Base-by-base conservation (phyloP, 2,113 vertebrate species). In the Epinephelus lanceolatus region DNA sequence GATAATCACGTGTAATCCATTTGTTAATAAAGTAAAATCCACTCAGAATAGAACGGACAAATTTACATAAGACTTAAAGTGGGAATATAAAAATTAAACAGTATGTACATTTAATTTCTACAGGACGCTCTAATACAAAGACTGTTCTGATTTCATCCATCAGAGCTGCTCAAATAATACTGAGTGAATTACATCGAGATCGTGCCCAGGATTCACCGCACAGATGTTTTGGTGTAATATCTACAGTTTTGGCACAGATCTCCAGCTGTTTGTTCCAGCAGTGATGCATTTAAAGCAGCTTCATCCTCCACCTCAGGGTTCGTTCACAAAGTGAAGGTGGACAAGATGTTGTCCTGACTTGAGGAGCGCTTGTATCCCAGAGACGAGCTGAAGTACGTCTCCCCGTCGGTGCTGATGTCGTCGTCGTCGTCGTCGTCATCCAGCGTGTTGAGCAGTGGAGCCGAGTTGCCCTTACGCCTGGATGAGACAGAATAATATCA, bases 381-480 rank as follows among this genome's bases (percentile, higher is more conserved):
- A 0, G 96, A 91, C 0, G 94, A 96, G 89, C 97, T 98, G 67
- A 96, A 98, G 84, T 98, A 96, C 45, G 95, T 97, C 11, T 98
- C 98, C 8, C 96, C 97, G 0, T 99, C 97, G 0, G 96, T 98
- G 94, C 98, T 98, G 90, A 97, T 90, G 73, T 97, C 92, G 0
- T 97, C 97, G 0, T 97, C 92, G 9, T 93, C 83, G 5, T 92
- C 83, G 3, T 92, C 83, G 6, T 92, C 96, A 3, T 97, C 96
- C 89, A 96, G 92, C 71, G 92, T 95, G 87, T 94, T 96, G 81
- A 99, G 93, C 47, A 97, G 84, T 40, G 96, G 96, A 71, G 95
- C 96, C 0, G 97, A 94, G 7, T 90, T 91, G 91, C 86, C 97
- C 94, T 97, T 99, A 13, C 97, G 96, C 73, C 98, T 99, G 62